A percentile compares a stretch with the other conserved stretches of the same genome.
These are phyloP conservation scores for Adelognathus sp. DNA, from an alignment of 2,888 invertebrate genomes.

Conservation along the genomic window DNA sequence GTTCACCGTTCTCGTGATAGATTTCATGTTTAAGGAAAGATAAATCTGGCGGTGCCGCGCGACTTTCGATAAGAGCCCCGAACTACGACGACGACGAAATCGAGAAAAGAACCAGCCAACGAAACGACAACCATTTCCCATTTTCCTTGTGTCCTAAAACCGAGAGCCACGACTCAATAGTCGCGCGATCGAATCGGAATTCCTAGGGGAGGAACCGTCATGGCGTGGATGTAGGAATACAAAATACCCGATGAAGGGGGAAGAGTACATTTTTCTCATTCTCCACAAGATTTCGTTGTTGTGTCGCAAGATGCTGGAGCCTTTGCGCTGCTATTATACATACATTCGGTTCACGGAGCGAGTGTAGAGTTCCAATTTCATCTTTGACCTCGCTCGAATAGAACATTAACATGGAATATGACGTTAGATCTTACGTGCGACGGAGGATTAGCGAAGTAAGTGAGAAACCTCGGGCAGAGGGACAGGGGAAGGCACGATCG, in stretches of 20 bases:
- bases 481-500: slow-evolving; percentile 64
- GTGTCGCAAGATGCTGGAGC: slow-evolving; percentile 10
- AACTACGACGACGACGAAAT: slow-evolving; percentile 31
- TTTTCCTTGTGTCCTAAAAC: slow-evolving; percentile 59
- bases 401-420: slow-evolving; percentile 40
- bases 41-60: slow-evolving; percentile 64
- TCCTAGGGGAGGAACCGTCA: background rate
- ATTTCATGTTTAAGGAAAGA: slow-evolving; percentile 71
- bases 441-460: slow-evolving; percentile 55
- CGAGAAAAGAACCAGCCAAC: slow-evolving; percentile 43
- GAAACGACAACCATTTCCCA: slow-evolving; percentile 58
- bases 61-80: slow-evolving; percentile 54
- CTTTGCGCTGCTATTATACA: background rate
- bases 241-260: slow-evolving; percentile 12
- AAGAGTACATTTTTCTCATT: background rate
- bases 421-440: slow-evolving; percentile 34
- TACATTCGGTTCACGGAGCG: background rate
- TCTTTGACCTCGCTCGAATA: slow-evolving; percentile 52
- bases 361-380: slow-evolving; percentile 56
- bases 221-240: slow-evolving; percentile 17
- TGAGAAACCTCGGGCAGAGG: slow-evolving; percentile 44
- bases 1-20: slow-evolving; percentile 62
- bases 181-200: slow-evolving; percentile 50
- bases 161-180: slow-evolving; percentile 49
- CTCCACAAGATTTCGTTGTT: slow-evolving; percentile 8